Percentiles rank a stretch among this genome's conserved stretches.
Conservation (phyloP, 2,888 invertebrate species). For the Drosophila flavopinicola region DNA sequence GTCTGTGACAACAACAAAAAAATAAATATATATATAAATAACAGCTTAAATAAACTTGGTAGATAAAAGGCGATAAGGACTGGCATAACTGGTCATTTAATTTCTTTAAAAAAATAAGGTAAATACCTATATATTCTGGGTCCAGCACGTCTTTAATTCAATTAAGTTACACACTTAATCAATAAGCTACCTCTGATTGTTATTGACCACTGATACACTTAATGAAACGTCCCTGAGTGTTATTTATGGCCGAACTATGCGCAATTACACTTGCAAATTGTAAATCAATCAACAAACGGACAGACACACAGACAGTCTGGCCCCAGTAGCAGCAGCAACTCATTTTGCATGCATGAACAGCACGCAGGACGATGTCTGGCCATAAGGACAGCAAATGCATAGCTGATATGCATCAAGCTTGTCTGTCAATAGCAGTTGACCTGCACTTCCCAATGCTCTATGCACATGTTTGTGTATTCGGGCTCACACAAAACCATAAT, state of each 20-base stretch:
- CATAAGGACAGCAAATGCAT: constrained; percentile 4
- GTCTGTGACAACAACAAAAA: too few species aligned
- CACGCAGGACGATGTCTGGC: constrained; percentile 2
- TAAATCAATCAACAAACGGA: constrained; percentile 64
- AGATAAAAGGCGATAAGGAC: too few species aligned
- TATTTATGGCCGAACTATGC: constrained; percentile 43
- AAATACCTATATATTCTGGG: too few species aligned
- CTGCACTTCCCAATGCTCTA: background rate
- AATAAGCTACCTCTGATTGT: constrained; percentile 9
- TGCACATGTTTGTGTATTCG: constrained; percentile 11
- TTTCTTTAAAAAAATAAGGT: too few species aligned
- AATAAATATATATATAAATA: too few species aligned
- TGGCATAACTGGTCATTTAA: too few species aligned
- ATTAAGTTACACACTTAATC: background rate
- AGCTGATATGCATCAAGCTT: background rate
- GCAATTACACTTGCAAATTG: constrained; percentile 39
- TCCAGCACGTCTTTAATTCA: background rate
- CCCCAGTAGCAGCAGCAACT: constrained; percentile 4
- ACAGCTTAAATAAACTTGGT: too few species aligned
- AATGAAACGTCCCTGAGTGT: constrained; percentile 31
- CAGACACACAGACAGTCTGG: constrained; percentile 15
- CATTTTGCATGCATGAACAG: constrained; percentile 51
- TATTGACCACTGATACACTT: constrained; percentile 18
- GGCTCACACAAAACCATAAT: constrained; percentile 17
- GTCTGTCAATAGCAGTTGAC: constrained; percentile 4